Percentiles rank a stretch among this genome's conserved stretches.
Conservation (phyloP, 2,888 invertebrate species). For the Ectemnius cavifrons region DNA sequence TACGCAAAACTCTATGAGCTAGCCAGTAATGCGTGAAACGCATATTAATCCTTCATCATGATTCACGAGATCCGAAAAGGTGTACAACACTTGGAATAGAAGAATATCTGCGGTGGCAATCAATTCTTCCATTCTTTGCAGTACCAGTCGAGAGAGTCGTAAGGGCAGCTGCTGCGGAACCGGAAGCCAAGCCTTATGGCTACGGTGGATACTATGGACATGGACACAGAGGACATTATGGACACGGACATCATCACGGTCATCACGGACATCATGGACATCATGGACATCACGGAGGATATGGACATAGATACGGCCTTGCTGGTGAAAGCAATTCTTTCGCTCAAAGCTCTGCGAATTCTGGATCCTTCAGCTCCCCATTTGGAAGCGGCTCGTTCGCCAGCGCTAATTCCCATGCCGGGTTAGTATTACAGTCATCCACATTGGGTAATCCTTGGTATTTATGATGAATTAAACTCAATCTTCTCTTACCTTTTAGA, state of each 20-base stretch:
- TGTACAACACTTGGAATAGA: too few relatives aligned
- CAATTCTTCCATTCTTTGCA: too few relatives aligned
- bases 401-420: conserved; percentile 14
- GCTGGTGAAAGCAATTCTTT: conserved; percentile 21
- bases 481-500: too few relatives aligned
- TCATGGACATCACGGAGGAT: conserved; percentile 36
- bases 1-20: too few relatives aligned
- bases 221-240: conserved; percentile 17
- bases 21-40: too few relatives aligned
- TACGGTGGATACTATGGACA: conserved; percentile 25
- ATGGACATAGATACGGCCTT: conserved; percentile 19
- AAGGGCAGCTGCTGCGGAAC: conserved; percentile 45
- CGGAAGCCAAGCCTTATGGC: conserved; percentile 21
- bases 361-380: conserved; percentile 59
- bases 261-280: conserved; percentile 33
- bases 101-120: too few relatives aligned
- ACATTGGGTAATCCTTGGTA: too few relatives aligned
- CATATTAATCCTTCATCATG: too few relatives aligned
- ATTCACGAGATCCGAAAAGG: too few relatives aligned
- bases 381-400: conserved; percentile 60
- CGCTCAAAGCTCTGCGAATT: conserved; percentile 36
- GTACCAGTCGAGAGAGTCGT: conserved; percentile 30
- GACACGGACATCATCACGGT: conserved; percentile 36
- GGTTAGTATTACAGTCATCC: too few relatives aligned
- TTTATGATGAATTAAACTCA: too few relatives aligned